These are phyloP conservation scores for Drosophila gaucha DNA, from an alignment of 2,888 invertebrate genomes.

Conservation along the genomic window DNA sequence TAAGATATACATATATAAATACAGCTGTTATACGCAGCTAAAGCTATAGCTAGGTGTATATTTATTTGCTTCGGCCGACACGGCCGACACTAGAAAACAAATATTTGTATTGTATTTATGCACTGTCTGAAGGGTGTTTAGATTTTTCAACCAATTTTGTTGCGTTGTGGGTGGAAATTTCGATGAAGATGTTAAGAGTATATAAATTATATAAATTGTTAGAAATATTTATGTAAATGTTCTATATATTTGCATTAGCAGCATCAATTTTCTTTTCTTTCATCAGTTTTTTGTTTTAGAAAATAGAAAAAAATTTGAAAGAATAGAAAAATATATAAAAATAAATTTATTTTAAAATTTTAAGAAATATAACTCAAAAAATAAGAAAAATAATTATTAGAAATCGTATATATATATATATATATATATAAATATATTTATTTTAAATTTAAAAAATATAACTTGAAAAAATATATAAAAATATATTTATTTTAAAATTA, in stretches of 20 bases:
- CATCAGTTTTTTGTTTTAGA: too few relatives aligned
- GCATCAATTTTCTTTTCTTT: too few relatives aligned
- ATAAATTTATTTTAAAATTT: too few relatives aligned
- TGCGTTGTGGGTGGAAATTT: neutral
- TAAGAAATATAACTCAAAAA: too few relatives aligned
- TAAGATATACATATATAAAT: conserved; percentile 58
- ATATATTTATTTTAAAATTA: too few relatives aligned
- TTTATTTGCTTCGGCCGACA: neutral
- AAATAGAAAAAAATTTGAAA: too few relatives aligned
- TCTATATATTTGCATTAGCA: too few relatives aligned
- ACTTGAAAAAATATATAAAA: too few relatives aligned
- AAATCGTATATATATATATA: neutral
- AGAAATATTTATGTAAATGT: too few relatives aligned
- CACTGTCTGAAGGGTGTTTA: neutral
- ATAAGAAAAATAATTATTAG: neutral
- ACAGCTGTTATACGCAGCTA: conserved; percentile 47
- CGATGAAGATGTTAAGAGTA: neutral
- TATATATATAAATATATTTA: neutral
- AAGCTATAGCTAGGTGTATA: conserved; percentile 26
- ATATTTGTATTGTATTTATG: neutral
- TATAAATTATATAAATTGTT: too few relatives aligned
- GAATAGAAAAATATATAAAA: too few relatives aligned
- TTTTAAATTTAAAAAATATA: too few relatives aligned
- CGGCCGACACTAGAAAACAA: conserved; percentile 6
- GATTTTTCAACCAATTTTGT: neutral